phyloP scores from a whole-genome alignment of 2,888 invertebrate species.

The Nomada lathburiana region DNA sequence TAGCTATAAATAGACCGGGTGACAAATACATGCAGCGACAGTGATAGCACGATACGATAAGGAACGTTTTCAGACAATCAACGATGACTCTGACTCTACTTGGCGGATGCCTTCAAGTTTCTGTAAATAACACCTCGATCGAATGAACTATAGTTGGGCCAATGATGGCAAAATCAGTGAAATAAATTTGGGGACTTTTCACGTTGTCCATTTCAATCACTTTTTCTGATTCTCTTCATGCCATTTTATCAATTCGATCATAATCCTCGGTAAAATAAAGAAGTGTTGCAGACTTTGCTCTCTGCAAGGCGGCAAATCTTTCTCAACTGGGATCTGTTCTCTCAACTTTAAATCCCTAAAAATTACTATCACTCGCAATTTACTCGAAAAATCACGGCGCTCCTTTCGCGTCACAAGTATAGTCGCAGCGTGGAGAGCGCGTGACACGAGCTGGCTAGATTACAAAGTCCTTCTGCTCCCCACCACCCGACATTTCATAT shows the following conservation, averaged over 20 bases:
- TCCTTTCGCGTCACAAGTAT: constrained; percentile 53
- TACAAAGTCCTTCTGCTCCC: constrained; percentile 72
- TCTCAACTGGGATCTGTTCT: too few species aligned
- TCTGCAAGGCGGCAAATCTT: too few species aligned
- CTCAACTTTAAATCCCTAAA: too few species aligned
- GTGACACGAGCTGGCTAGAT: constrained; percentile 75
- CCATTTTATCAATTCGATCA: background rate
- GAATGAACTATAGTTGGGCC: background rate
- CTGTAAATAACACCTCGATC: constrained; percentile 16
- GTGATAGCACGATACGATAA: constrained; percentile 66
- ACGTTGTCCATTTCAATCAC: background rate
- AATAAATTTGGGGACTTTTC: background rate
- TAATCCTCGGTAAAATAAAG: background rate
- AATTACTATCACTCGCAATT: too few species aligned
- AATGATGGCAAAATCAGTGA: constrained; percentile 4
- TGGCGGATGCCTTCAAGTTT: background rate
- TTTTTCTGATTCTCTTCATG: background rate
- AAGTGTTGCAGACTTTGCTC: background rate
- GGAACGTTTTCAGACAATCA: constrained; percentile 42
- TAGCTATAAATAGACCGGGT: constrained; percentile 68
- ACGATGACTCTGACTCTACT: background rate
- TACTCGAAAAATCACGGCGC: constrained; percentile 34
- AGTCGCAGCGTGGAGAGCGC: constrained; percentile 70
- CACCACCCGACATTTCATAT: constrained; percentile 59
- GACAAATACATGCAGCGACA: constrained; percentile 55